Base-by-base conservation (phyloP, 1,140 invertebrate species). In the Aphelenchoides besseyi region DNA sequence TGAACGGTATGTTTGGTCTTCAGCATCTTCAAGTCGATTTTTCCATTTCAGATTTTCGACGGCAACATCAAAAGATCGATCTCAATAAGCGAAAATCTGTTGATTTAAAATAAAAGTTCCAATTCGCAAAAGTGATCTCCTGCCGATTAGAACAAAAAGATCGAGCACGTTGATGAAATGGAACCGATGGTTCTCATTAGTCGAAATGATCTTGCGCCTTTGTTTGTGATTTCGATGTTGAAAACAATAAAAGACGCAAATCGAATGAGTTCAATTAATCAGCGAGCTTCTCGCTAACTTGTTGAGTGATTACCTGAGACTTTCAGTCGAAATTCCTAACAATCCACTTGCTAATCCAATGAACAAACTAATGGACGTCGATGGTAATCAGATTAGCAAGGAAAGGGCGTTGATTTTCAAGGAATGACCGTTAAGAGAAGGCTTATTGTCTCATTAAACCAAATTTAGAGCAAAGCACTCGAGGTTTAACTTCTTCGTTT, bases 1-100 rank as follows among this genome's bases (percentile, higher is more conserved):
- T 12, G 68, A 70, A 18, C 55, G 55, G 55, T 59, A 41, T 8
- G 37, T 41, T 59, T 33, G 41, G 12, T 48, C 41, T 23, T 48
- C 41, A 12, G 41, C 23, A n/a, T 48, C 41, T 48, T 48, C 41
- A 48, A 48, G 12, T 48, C 41, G 12, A 48, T 23, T 48, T 23
- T 12, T 23, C 23, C 41, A 23, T 48, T 48, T 48, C 12, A 48
- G 41, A 23, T 48, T 48, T 23, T 23, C 41, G 41, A 48, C 12
- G 41, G 12, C 41, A 23, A 23, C 41, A 48, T 12, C 41, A 12
- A 48, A n/a, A 48, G 41, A 48, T 23, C 41, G 41, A 48, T 48
- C n/a, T n/a, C n/a, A n/a, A n/a, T n/a, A n/a, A n/a, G n/a, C n/a
- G n/a, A n/a, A n/a, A n/a, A n/a, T n/a, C n/a, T n/a, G n/a, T n/a